Percentiles rank a stretch among this genome's conserved stretches.
phyloP scores from a whole-genome alignment of 2,113 vertebrate genomes.

The Megaceryle torquata region DNA sequence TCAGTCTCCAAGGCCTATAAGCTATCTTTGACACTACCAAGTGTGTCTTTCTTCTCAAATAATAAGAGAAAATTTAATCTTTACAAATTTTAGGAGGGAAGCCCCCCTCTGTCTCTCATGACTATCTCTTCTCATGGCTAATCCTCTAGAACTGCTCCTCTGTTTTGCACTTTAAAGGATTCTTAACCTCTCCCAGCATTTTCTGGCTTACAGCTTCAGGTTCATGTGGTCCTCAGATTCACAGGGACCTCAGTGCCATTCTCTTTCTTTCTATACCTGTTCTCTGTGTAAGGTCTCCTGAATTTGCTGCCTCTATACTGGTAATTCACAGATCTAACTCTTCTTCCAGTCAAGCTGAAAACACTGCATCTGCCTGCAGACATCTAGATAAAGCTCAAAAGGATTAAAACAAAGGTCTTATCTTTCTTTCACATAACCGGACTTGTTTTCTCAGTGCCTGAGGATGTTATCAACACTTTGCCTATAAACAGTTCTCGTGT shows the following conservation, averaged over 20 bases:
- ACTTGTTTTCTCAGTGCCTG: neutral
- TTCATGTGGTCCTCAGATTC: neutral
- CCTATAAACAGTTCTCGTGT: neutral
- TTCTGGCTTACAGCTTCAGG: neutral
- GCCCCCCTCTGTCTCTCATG: neutral
- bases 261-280: neutral
- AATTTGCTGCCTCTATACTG: neutral
- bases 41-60: neutral
- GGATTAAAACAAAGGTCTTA: neutral
- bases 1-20: neutral
- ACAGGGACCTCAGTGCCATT: neutral
- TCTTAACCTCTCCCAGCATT: neutral
- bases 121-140: neutral
- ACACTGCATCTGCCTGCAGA: neutral
- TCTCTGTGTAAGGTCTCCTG: neutral
- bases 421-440: neutral
- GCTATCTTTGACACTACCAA: neutral
- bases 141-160: neutral
- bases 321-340: neutral
- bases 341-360: neutral
- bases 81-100: neutral
- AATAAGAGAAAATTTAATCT: neutral
- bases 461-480: neutral
- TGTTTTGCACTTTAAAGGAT: neutral
- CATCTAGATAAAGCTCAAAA: neutral